Conservation (phyloP, 2,888 invertebrate species). For the Lithophane socia region DNA sequence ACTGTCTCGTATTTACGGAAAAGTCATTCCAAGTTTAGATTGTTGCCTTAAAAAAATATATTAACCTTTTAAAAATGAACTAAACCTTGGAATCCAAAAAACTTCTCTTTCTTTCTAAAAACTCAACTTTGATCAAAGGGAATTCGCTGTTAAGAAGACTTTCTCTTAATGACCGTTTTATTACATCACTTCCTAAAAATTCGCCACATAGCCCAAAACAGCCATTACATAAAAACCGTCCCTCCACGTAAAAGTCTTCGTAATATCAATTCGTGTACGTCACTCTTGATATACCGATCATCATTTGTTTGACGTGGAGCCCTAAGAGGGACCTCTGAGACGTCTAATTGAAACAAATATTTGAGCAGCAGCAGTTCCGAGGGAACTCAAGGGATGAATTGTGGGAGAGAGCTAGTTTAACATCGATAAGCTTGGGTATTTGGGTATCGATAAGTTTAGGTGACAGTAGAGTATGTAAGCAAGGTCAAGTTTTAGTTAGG, state of each 20-base stretch:
- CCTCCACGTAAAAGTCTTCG: slow-evolving; percentile 49
- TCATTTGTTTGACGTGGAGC: slow-evolving; percentile 81
- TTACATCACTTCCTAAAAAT: slow-evolving; percentile 12
- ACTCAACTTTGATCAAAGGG: no score
- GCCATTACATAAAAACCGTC: slow-evolving; percentile 42
- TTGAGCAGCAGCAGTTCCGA: slow-evolving; percentile 78
- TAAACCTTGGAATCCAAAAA: no score
- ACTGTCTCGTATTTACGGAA: slow-evolving; percentile 12
- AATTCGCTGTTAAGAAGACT: no score
- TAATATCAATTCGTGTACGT: slow-evolving; percentile 72
- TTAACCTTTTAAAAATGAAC: no score
- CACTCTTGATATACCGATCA: slow-evolving; percentile 82
- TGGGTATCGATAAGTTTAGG: slow-evolving; percentile 42
- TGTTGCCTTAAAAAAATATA: neutral
- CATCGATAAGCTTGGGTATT: slow-evolving; percentile 48
- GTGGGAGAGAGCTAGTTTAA: slow-evolving; percentile 47
- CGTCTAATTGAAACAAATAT: slow-evolving; percentile 89
- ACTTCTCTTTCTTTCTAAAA: no score
- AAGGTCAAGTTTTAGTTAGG: no score
- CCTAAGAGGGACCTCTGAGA: slow-evolving; percentile 74
- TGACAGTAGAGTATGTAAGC: neutral
- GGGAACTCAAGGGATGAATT: slow-evolving; percentile 57
- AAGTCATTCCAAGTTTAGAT: slow-evolving; percentile 17
- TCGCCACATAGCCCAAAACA: slow-evolving; percentile 12
- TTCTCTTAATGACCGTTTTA: no score